Conservation (phyloP, 2,888 invertebrate species). For the Boloria selene region DNA sequence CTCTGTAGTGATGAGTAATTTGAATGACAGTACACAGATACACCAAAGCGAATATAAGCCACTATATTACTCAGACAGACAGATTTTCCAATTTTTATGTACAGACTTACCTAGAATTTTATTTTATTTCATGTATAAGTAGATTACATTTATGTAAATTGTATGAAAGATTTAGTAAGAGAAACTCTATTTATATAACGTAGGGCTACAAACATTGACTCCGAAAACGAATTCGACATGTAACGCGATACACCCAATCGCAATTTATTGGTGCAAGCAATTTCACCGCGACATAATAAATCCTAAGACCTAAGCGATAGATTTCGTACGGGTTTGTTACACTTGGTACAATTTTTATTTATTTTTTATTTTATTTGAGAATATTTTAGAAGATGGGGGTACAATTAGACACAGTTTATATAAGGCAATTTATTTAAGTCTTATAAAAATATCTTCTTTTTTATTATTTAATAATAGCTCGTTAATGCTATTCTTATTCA, state of each 20-base stretch:
- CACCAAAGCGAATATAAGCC: no score
- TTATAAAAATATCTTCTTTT: no score
- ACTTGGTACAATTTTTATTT: conserved; percentile 33
- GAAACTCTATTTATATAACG: conserved; percentile 10
- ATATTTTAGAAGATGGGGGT: not conserved
- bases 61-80: no score
- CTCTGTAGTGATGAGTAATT: no score
- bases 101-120: no score
- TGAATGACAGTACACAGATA: no score
- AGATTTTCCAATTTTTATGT: no score
- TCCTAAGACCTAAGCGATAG: conserved; percentile 61
- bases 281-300: conserved; percentile 71
- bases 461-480: no score
- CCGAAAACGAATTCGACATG: conserved; percentile 39
- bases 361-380: not conserved
- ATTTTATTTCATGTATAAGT: no score
- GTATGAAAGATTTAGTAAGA: not conserved
- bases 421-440: no score
- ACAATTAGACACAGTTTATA: no score
- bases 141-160: not conserved
- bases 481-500: no score
- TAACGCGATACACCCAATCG: conserved; percentile 72
- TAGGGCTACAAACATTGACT: conserved; percentile 5
- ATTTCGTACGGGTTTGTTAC: conserved; percentile 53
- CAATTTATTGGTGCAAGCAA: conserved; percentile 68